phyloP scores from a whole-genome alignment of 2,113 vertebrate genomes.

The Gadus chalcogrammus region DNA sequence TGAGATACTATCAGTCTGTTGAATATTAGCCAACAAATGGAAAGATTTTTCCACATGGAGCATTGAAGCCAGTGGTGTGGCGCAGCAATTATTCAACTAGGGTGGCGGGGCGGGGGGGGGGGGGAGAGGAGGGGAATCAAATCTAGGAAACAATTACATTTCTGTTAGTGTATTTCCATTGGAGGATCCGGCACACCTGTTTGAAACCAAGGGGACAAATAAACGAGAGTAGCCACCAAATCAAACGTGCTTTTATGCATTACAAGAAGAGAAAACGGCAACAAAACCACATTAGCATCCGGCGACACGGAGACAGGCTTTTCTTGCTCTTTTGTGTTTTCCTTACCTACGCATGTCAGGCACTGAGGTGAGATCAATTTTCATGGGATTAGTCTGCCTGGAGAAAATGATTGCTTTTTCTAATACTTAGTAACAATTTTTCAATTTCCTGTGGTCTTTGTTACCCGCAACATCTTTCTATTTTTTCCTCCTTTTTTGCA shows the following conservation, averaged over 20 bases:
- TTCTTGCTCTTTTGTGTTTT: conserved; percentile 57
- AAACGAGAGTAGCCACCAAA: conserved; percentile 30
- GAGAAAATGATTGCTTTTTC: conserved; percentile 76
- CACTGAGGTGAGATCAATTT: conserved; percentile 73
- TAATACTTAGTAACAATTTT: conserved; percentile 73
- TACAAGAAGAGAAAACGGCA: conserved; percentile 42
- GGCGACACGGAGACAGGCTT: conserved; percentile 43
- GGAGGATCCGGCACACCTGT: conserved; percentile 51
- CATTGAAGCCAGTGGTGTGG: conserved; percentile 21
- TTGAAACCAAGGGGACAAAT: conserved; percentile 41
- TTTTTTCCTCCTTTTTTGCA: conserved; percentile 48
- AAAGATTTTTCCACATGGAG: conserved; percentile 48
- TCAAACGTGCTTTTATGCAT: conserved; percentile 14
- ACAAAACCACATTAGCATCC: conserved; percentile 56
- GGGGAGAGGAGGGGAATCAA: background rate
- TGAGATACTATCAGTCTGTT: conserved; percentile 58
- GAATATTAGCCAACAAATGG: conserved; percentile 62
- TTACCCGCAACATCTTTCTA: conserved; percentile 62
- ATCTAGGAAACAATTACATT: conserved; percentile 39
- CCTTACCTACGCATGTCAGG: conserved; percentile 52
- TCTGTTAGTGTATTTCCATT: conserved; percentile 36
- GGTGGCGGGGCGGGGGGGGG: no score
- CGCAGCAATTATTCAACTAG: background rate
- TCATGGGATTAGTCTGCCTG: conserved; percentile 69
- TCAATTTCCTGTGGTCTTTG: conserved; percentile 78